Conservation (phyloP, 2,888 invertebrate genomes). For the Mallateleia sp. region DNA sequence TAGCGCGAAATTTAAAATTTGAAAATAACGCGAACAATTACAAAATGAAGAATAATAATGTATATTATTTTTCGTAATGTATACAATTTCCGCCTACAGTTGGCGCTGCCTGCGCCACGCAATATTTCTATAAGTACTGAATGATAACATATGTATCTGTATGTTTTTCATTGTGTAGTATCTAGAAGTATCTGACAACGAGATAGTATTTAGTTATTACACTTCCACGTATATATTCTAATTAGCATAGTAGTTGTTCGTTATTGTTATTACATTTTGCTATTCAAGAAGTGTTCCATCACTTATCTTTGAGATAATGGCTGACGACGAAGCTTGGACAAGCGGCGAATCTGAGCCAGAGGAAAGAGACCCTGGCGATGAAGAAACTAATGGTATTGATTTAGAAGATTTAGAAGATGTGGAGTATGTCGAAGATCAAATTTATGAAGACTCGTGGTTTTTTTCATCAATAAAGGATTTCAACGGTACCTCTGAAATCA, state of each 20-base stretch:
- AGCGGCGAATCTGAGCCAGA: slow-evolving; percentile 47
- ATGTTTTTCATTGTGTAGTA: too few species aligned
- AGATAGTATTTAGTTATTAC: slow-evolving; percentile 54
- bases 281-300: slow-evolving; percentile 51
- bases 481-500: slow-evolving; percentile 54
- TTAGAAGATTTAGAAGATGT: slow-evolving; percentile 46
- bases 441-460: slow-evolving; percentile 46
- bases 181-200: slow-evolving; percentile 39
- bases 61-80: too few species aligned
- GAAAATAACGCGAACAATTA: too few species aligned
- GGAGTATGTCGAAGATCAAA: slow-evolving; percentile 46
- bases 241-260: slow-evolving; percentile 42
- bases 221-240: slow-evolving; percentile 11
- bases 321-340: slow-evolving; percentile 56
- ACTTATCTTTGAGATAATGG: slow-evolving; percentile 50
- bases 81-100: too few species aligned
- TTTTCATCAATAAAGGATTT: slow-evolving; percentile 43
- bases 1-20: too few species aligned
- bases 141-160: too few species aligned
- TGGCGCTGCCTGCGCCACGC: too few species aligned
- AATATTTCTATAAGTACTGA: too few species aligned
- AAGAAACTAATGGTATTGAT: slow-evolving; percentile 49
- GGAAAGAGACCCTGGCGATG: slow-evolving; percentile 56
- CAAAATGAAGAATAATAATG: too few species aligned
- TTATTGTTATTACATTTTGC: slow-evolving; percentile 54